phyloP scores from a whole-genome alignment of 2,797 vertebrate genomes.

The Poecilia gillii region DNA sequence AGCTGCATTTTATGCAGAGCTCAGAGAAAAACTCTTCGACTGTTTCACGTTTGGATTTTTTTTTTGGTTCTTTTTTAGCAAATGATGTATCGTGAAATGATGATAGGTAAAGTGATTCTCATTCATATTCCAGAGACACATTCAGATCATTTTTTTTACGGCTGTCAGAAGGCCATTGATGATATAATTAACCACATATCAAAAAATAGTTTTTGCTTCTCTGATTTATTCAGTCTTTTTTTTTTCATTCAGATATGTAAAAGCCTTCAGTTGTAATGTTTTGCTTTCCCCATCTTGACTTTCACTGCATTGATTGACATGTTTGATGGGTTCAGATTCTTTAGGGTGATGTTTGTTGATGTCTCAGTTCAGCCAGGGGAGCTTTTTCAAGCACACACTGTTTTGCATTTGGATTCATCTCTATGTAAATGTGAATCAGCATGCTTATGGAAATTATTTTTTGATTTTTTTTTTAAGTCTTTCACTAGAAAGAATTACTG shows the following conservation, averaged over 20 bases:
- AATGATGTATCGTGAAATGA: not conserved
- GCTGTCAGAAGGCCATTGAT: not conserved
- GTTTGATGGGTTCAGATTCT: slow-evolving; percentile 59
- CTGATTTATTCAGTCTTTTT: slow-evolving; percentile 41
- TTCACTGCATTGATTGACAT: slow-evolving; percentile 62
- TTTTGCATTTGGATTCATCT: slow-evolving; percentile 72
- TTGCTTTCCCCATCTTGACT: slow-evolving; percentile 14
- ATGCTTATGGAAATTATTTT: slow-evolving; percentile 65
- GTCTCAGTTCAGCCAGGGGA: slow-evolving; percentile 44
- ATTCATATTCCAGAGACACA: not conserved
- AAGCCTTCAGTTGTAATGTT: slow-evolving; percentile 24
- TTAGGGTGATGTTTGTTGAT: slow-evolving; percentile 53
- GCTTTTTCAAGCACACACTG: slow-evolving; percentile 50
- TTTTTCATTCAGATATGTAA: slow-evolving; percentile 30
- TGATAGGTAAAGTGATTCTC: not conserved
- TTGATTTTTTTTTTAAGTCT: slow-evolving; percentile 1
- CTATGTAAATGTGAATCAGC: slow-evolving; percentile 76
- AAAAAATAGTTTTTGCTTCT: slow-evolving; percentile 6
- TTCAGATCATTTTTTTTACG: not conserved
- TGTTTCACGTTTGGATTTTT: not conserved
- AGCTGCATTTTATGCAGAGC: slow-evolving; percentile 24
- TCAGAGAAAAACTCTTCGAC: slow-evolving; percentile 4
- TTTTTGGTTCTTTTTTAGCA: not conserved
- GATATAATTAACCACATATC: not conserved
- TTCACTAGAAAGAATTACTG: slow-evolving; percentile 46